These are phyloP conservation scores for Distichodus sexfasciatus DNA, from an alignment of 2,797 vertebrate species.

Conservation along the genomic window DNA sequence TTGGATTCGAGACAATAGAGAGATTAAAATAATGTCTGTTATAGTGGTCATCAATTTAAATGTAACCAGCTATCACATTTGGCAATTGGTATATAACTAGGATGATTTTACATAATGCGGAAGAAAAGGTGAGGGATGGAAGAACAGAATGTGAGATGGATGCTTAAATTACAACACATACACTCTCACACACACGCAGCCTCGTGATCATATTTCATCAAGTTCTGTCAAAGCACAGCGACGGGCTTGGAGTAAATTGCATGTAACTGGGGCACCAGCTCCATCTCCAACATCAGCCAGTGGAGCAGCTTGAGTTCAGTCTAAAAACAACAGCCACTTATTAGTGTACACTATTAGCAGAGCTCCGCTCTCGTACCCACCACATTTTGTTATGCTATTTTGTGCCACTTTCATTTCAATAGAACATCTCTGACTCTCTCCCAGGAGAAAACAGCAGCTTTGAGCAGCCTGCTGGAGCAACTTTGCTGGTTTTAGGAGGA, in stretches of 20 bases:
- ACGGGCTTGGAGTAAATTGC: constrained; percentile 49
- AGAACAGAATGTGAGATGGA: constrained; percentile 12
- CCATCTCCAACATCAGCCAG: constrained; percentile 42
- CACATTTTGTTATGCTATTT: constrained; percentile 27
- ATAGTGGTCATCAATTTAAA: neutral
- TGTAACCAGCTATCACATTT: neutral
- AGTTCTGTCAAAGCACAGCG: constrained; percentile 38
- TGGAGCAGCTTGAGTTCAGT: constrained; percentile 11
- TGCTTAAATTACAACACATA: neutral
- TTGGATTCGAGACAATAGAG: neutral
- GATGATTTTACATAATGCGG: neutral
- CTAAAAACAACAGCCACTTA: constrained; percentile 25
- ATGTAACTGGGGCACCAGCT: constrained; percentile 58
- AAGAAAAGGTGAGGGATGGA: neutral
- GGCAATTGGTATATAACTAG: neutral
- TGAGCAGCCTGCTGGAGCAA: too few relatives aligned
- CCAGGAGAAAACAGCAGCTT: neutral
- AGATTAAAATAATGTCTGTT: neutral
- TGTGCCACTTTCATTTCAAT: constrained; percentile 15
- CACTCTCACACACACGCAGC: constrained; percentile 31
- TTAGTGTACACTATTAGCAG: neutral
- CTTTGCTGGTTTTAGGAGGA: neutral
- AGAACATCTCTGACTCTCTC: constrained; percentile 2
- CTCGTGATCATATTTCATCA: constrained; percentile 54
- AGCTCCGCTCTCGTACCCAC: constrained; percentile 1